Evolutionary conservation across 2,113 vertebrate species (phyloP).

Genomic region (Anolis carolinensis): DNA sequence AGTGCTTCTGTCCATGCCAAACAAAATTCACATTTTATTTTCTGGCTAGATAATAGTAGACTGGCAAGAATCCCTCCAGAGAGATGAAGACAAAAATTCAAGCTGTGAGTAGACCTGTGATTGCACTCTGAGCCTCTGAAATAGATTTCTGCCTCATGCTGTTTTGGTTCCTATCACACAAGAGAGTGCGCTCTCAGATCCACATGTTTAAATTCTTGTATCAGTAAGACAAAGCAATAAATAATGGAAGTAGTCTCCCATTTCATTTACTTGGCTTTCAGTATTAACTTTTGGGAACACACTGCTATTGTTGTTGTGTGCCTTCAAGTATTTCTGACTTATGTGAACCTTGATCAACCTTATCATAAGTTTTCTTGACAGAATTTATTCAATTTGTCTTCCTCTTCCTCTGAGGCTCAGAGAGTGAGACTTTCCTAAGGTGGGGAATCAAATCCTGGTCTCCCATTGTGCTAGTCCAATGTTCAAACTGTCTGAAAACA

Average conservation of each 20-base stretch:
- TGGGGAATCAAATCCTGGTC: too few relatives aligned
- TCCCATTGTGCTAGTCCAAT: too few relatives aligned
- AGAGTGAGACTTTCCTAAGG: too few relatives aligned
- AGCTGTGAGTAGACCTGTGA: background rate
- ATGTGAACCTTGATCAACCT: too few relatives aligned
- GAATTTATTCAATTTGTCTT: too few relatives aligned
- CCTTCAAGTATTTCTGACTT: too few relatives aligned
- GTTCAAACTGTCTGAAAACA: conserved; percentile 20
- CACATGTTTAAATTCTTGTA: conserved; percentile 39
- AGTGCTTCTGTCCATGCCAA: background rate
- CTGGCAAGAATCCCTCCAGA: background rate
- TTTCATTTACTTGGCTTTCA: background rate
- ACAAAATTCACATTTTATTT: background rate
- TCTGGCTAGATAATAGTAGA: background rate
- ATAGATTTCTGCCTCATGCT: conserved; percentile 1
- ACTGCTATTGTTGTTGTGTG: background rate
- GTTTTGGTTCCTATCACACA: background rate
- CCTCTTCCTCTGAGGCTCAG: too few relatives aligned
- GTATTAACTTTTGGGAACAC: conserved; percentile 35
- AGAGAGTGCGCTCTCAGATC: conserved; percentile 11
- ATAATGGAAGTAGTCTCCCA: background rate
- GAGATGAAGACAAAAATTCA: background rate
- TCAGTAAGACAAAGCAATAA: background rate
- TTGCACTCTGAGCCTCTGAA: background rate
- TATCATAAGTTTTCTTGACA: too few relatives aligned